A percentile compares a stretch with the other conserved stretches of the same genome.
phyloP scores from a whole-genome alignment of 2,113 vertebrate genomes.

The Pyxicephalus adspersus region DNA sequence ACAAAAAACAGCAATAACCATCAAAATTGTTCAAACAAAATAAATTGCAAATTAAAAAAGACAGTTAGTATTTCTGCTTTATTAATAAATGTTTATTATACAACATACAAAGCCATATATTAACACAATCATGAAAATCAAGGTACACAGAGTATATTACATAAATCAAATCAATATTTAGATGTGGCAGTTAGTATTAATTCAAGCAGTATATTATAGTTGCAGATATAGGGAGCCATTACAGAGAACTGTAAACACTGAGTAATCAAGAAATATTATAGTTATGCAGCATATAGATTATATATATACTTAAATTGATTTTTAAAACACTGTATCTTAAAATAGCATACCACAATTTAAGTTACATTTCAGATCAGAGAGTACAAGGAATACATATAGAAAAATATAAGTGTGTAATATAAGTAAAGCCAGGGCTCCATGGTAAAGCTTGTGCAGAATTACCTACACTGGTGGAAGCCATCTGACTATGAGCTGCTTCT shows the following conservation, averaged over 20 bases:
- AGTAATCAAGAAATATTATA: not conserved
- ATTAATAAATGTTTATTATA: constrained; percentile 62
- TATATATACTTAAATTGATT: constrained; percentile 1
- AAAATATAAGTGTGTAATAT: not conserved
- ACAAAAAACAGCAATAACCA: too few relatives aligned
- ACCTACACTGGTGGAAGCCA: too few relatives aligned
- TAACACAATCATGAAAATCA: constrained; percentile 59
- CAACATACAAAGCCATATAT: constrained; percentile 59
- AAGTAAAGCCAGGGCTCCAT: not conserved
- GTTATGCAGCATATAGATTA: not conserved
- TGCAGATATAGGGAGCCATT: constrained; percentile 7
- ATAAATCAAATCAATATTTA: constrained; percentile 55
- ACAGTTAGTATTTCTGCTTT: constrained; percentile 46
- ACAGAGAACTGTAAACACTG: not conserved
- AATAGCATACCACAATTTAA: constrained; percentile 4
- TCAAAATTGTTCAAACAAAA: not conserved
- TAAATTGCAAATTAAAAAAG: constrained; percentile 2
- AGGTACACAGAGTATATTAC: constrained; percentile 50
- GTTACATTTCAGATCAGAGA: not conserved
- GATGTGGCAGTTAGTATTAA: not conserved
- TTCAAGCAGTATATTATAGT: not conserved
- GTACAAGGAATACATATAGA: not conserved
- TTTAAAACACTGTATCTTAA: constrained; percentile 5
- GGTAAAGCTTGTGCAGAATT: not conserved
- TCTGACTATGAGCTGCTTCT: too few relatives aligned